Evolutionary conservation across 2,888 invertebrate species (phyloP).

Genomic region (Drosophila neutralis): DNA sequence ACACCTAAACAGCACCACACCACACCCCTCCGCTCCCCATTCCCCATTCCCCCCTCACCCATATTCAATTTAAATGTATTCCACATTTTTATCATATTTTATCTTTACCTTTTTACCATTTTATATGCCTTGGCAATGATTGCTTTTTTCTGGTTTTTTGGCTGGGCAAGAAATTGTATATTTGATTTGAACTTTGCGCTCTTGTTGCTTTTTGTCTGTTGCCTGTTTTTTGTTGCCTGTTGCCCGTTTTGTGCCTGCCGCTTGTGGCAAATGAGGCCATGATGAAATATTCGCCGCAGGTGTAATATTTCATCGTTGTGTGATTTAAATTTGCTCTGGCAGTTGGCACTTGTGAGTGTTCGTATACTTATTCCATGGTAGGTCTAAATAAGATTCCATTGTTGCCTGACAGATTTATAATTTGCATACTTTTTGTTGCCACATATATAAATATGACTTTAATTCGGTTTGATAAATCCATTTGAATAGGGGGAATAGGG

Average conservation of each 20-base stretch:
- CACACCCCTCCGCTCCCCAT: neutral
- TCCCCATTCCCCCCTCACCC: neutral
- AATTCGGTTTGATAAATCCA: constrained; percentile 12
- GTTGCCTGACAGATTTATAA: constrained; percentile 59
- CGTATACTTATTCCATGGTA: constrained; percentile 6
- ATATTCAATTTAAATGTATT: constrained; percentile 50
- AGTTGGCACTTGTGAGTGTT: constrained; percentile 37
- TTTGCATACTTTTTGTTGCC: constrained; percentile 41
- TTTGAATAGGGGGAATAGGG: too few species aligned
- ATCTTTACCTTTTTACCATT: constrained; percentile 30
- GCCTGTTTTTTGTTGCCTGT: constrained; percentile 1
- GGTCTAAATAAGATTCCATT: constrained; percentile 70
- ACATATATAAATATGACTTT: constrained; percentile 1
- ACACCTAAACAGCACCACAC: neutral
- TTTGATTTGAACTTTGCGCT: constrained; percentile 56
- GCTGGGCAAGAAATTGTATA: constrained; percentile 57
- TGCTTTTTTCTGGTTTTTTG: constrained; percentile 60
- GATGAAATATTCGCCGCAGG: constrained; percentile 71
- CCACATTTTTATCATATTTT: constrained; percentile 55
- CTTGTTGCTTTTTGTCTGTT: constrained; percentile 8
- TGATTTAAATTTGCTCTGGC: constrained; percentile 64
- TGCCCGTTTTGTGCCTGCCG: constrained; percentile 9
- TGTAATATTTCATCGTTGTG: constrained; percentile 69
- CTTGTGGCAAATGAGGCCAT: constrained; percentile 47
- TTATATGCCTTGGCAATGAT: constrained; percentile 50